Evolutionary conservation across 2,113 vertebrate species (phyloP).

Genomic region (Phrynocephalus versicolor): DNA sequence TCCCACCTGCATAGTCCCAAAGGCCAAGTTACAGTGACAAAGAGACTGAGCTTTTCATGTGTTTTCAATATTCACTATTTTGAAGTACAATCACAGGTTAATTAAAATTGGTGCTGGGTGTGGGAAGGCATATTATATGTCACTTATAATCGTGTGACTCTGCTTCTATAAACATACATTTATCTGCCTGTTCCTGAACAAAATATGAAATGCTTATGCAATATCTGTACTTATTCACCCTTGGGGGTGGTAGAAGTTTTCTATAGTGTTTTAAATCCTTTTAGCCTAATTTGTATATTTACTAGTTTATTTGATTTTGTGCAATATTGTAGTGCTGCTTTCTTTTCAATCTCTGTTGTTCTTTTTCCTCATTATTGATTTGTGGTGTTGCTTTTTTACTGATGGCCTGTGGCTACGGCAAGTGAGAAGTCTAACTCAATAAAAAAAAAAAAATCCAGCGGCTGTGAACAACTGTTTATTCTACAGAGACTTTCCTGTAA

Average conservation of each 20-base stretch:
- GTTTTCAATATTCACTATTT: background rate
- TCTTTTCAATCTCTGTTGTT: constrained; percentile 9
- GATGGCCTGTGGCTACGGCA: background rate
- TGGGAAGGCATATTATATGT: background rate
- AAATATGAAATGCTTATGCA: background rate
- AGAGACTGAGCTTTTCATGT: background rate
- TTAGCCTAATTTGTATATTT: background rate
- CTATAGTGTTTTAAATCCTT: background rate
- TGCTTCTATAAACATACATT: background rate
- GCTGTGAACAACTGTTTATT: constrained; percentile 7
- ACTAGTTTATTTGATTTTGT: constrained; percentile 4
- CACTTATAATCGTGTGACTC: background rate
- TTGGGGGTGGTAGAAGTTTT: background rate
- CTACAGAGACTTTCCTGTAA: background rate
- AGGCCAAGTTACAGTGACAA: too few relatives aligned
- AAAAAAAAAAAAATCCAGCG: background rate
- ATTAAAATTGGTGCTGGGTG: background rate
- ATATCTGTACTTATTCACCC: background rate
- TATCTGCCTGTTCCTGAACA: background rate
- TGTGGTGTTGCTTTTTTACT: constrained; percentile 10
- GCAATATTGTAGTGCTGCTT: background rate
- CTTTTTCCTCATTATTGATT: constrained; percentile 4
- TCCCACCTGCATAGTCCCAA: too few relatives aligned
- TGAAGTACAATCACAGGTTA: background rate
- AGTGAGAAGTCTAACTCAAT: constrained; percentile 1